Percentiles rank a stretch among this genome's conserved stretches.
These are phyloP conservation scores for Polymixis flavicincta DNA, from an alignment of 2,888 invertebrate species.

Conservation along the genomic window DNA sequence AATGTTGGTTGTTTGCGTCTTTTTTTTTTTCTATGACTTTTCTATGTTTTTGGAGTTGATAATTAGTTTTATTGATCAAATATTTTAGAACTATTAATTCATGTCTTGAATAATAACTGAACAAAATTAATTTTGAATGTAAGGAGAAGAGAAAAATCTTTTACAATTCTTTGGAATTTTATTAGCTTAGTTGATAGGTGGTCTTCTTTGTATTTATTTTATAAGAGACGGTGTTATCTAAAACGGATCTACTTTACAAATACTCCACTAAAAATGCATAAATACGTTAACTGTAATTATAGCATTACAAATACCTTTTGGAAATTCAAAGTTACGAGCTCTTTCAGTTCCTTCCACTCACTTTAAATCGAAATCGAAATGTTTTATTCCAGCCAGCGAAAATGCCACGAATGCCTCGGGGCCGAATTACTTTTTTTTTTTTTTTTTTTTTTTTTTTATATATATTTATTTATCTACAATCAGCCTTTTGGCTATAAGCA, in stretches of 20 bases:
- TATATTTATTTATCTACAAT: too few species aligned
- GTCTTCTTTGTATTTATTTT: background rate
- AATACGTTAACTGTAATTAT: slow-evolving; percentile 23
- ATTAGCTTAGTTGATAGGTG: background rate
- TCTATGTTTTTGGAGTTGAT: background rate
- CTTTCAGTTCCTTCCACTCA: slow-evolving; percentile 73
- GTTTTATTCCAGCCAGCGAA: slow-evolving; percentile 87
- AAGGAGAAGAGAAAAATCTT: background rate
- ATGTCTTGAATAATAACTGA: background rate
- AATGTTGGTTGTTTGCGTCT: background rate
- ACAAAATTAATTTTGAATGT: background rate
- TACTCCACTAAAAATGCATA: background rate
- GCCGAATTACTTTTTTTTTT: too few species aligned
- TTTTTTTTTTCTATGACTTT: background rate
- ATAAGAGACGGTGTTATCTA: background rate
- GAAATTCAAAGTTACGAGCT: slow-evolving; percentile 60
- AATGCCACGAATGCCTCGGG: slow-evolving; percentile 84
- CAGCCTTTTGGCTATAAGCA: too few species aligned
- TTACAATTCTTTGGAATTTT: background rate
- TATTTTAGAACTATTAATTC: background rate
- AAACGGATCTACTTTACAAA: background rate
- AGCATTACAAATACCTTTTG: slow-evolving; percentile 36
- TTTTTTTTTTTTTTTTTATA: too few species aligned
- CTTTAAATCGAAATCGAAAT: slow-evolving; percentile 79
- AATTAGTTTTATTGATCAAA: background rate